phyloP scores from a whole-genome alignment of 2,797 vertebrate species.

The Clangula hyemalis region DNA sequence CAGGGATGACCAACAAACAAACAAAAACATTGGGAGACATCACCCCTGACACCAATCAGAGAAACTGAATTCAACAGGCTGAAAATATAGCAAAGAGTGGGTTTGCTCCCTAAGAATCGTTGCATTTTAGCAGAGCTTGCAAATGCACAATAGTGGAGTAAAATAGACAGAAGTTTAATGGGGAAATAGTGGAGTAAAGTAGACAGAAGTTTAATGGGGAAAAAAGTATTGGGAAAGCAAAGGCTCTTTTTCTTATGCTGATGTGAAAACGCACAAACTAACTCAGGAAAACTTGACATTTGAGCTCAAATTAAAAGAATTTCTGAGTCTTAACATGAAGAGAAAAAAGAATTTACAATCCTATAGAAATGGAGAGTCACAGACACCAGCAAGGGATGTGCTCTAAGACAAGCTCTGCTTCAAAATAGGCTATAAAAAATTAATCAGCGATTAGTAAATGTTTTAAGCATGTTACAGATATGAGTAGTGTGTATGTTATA shows the following conservation, averaged over 20 bases:
- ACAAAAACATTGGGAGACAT: not conserved
- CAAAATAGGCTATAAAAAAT: slow-evolving; percentile 57
- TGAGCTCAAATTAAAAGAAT: not conserved
- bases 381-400: not conserved
- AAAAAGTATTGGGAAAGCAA: not conserved
- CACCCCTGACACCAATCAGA: not conserved
- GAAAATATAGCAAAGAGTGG: not conserved
- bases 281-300: not conserved
- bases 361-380: not conserved
- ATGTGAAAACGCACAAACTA: not conserved
- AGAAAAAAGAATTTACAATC: not conserved
- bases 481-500: slow-evolving; percentile 69
- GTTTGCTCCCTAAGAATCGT: not conserved
- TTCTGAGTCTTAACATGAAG: not conserved
- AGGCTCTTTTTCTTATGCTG: not conserved
- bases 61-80: not conserved
- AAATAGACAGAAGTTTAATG: not conserved
- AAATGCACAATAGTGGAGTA: not conserved
- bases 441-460: slow-evolving; percentile 62
- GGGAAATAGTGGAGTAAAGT: not conserved
- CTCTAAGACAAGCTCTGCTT: slow-evolving; percentile 15
- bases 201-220: not conserved
- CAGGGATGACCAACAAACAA: not conserved
- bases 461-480: slow-evolving; percentile 69
- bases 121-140: not conserved